phyloP scores from a whole-genome alignment of 2,113 vertebrate genomes.

The Noturus placidus region DNA sequence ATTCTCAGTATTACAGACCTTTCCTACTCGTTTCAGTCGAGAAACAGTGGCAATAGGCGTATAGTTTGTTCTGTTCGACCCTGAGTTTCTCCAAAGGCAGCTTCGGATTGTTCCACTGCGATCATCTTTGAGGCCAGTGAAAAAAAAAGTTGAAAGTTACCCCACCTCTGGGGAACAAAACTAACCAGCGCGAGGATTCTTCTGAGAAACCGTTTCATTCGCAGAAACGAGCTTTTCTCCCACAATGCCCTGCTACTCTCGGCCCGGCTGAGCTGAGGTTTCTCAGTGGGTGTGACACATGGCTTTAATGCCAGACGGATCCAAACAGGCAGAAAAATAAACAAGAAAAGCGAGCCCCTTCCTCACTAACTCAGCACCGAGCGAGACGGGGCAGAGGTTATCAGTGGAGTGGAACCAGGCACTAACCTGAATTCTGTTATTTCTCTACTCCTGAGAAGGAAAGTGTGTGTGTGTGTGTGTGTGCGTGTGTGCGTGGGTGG shows the following conservation, averaged over 20 bases:
- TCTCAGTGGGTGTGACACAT: slow-evolving; percentile 54
- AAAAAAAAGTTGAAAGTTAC: neutral
- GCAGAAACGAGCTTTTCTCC: neutral
- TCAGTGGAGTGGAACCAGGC: slow-evolving; percentile 66
- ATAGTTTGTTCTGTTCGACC: neutral
- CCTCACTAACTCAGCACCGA: slow-evolving; percentile 39
- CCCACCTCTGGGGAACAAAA: neutral
- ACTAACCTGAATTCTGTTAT: slow-evolving; percentile 63
- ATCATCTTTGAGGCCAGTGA: neutral
- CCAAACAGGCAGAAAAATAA: slow-evolving; percentile 60
- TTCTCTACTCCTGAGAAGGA: slow-evolving; percentile 11
- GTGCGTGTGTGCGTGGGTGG: neutral
- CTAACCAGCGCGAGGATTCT: neutral
- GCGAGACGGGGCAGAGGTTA: slow-evolving; percentile 47
- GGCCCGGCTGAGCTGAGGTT: neutral
- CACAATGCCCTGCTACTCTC: neutral
- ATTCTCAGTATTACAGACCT: neutral
- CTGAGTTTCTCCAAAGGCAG: neutral
- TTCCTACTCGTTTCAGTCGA: neutral
- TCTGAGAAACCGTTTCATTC: neutral
- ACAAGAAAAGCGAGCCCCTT: slow-evolving; percentile 42
- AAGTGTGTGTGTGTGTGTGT: neutral
- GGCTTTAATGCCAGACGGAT: slow-evolving; percentile 67
- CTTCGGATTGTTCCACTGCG: neutral
- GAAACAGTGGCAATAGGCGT: neutral